Conservation (phyloP, 1,140 invertebrate species). For the Pachypsylla venusta region DNA sequence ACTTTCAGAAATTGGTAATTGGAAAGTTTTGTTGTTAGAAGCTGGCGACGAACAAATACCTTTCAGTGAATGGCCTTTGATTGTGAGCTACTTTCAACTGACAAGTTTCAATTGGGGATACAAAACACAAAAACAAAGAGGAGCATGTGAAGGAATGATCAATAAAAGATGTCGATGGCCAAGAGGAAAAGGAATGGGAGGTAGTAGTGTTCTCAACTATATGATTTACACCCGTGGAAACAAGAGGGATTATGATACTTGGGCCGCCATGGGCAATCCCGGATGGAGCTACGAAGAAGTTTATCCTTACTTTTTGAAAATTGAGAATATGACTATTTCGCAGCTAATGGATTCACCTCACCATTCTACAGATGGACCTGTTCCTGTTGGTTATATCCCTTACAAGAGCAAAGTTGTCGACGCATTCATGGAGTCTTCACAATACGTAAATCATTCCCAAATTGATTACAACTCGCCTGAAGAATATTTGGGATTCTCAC, state of each 20-base stretch:
- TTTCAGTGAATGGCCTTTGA: constrained; percentile 4
- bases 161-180: constrained; percentile 77
- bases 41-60: constrained; percentile 46
- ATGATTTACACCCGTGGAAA: constrained; percentile 93
- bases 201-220: constrained; percentile 83
- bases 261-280: constrained; percentile 66
- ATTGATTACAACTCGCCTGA: constrained; percentile 49
- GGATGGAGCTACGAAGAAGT: constrained; percentile 77
- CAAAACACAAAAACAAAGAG: constrained; percentile 39
- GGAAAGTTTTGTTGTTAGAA: constrained; percentile 36
- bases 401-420: constrained; percentile 36
- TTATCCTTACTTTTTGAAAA: constrained; percentile 67
- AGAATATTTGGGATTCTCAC: constrained; percentile 35
- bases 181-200: constrained; percentile 72
- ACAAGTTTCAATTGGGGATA: constrained; percentile 40
- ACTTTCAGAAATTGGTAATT: constrained; percentile 33
- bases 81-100: constrained; percentile 14
- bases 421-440: constrained; percentile 45
- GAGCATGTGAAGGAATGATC: constrained; percentile 62
- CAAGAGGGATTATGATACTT: constrained; percentile 75
- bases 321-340: constrained; percentile 42
- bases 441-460: constrained; percentile 38
- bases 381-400: constrained; percentile 34
- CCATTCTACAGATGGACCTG: constrained; percentile 36
- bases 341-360: constrained; percentile 33